Conservation (phyloP, 2,113 vertebrate genomes). For the Melospiza georgiana region DNA sequence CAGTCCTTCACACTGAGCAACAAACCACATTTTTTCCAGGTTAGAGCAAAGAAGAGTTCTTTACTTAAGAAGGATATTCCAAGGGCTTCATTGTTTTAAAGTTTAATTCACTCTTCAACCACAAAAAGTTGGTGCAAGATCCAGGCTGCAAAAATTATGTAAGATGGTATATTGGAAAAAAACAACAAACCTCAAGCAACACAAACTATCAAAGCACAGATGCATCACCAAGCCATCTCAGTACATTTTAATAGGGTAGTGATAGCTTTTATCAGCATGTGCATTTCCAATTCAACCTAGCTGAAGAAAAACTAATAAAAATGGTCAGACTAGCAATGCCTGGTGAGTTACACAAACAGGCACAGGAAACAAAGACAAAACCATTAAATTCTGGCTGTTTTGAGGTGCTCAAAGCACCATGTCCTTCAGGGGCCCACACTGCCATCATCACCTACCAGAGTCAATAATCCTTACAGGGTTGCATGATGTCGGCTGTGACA, state of each 20-base stretch:
- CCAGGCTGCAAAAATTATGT: not conserved
- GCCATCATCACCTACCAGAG: not conserved
- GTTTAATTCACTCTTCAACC: not conserved
- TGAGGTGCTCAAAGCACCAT: rapidly evolving
- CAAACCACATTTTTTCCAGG: not conserved
- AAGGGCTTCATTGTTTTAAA: not conserved
- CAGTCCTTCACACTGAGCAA: not conserved
- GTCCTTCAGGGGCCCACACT: rapidly evolving
- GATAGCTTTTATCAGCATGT: not conserved
- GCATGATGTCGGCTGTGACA: rapidly evolving
- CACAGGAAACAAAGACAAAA: not conserved
- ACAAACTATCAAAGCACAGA: not conserved
- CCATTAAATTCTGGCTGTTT: not conserved
- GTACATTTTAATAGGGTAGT: not conserved
- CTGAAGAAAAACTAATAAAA: not conserved
- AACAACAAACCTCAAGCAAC: not conserved
- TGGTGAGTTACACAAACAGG: not conserved
- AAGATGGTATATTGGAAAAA: not conserved
- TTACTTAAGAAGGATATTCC: not conserved
- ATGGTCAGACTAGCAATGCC: not conserved
- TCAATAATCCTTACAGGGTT: not conserved
- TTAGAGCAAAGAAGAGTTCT: not conserved
- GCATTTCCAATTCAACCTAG: not conserved
- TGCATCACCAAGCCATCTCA: not conserved
- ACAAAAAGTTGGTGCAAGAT: not conserved